phyloP scores from a whole-genome alignment of 2,888 invertebrate genomes.

The Brenthis daphne region DNA sequence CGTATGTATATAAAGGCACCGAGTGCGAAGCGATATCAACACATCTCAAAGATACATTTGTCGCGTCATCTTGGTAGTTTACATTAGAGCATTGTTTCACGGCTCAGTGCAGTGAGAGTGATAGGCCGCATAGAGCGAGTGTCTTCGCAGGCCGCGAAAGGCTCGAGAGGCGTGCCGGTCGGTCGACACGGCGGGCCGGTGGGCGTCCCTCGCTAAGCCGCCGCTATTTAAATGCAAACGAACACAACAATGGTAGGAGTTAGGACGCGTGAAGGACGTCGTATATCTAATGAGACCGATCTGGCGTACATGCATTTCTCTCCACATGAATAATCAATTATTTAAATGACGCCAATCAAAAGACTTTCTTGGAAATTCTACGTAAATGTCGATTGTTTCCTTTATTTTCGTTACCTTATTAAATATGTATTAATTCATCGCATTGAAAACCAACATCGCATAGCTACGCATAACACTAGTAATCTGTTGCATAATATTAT shows the following conservation, averaged over 20 bases:
- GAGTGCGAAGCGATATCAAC: slow-evolving; percentile 15
- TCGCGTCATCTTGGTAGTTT: slow-evolving; percentile 28
- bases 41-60: slow-evolving; percentile 16
- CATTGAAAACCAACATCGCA: slow-evolving; percentile 64
- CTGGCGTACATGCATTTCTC: slow-evolving; percentile 73
- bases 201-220: slow-evolving; percentile 66
- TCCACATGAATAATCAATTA: slow-evolving; percentile 81
- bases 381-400: slow-evolving; percentile 54
- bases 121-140: slow-evolving; percentile 36
- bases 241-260: slow-evolving; percentile 78
- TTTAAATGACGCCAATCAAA: slow-evolving; percentile 76
- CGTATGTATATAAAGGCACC: slow-evolving; percentile 11
- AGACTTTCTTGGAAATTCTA: slow-evolving; percentile 64
- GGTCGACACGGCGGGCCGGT: slow-evolving; percentile 53
- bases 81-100: slow-evolving; percentile 31
- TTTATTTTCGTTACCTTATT: slow-evolving; percentile 45
- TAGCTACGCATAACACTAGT: slow-evolving; percentile 62
- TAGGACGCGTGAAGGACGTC: slow-evolving; percentile 81
- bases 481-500: slow-evolving; percentile 81
- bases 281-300: slow-evolving; percentile 76
- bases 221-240: slow-evolving; percentile 78
- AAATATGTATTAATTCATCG: slow-evolving; percentile 45
- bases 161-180: slow-evolving; percentile 60
- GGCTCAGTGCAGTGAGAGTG: slow-evolving; percentile 24
- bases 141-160: slow-evolving; percentile 49